Conservation (phyloP, 2,888 invertebrate genomes). For the Syritta pipiens region DNA sequence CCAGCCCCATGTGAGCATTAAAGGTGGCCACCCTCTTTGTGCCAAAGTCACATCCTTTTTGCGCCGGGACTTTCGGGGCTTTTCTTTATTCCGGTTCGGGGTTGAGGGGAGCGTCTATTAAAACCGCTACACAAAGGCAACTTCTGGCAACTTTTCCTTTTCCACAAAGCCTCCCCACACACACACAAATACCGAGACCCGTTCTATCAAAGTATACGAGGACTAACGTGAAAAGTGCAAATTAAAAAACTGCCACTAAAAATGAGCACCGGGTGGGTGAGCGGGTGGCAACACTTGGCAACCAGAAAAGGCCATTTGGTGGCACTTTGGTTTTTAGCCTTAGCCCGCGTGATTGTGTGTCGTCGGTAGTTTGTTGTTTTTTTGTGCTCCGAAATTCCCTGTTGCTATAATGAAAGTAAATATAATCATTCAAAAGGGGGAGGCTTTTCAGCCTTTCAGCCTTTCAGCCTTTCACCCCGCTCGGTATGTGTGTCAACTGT, state of each 20-base stretch:
- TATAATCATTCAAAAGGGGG: constrained; percentile 24
- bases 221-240: constrained; percentile 63
- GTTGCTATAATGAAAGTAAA: constrained; percentile 49
- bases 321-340: constrained; percentile 43
- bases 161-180: neutral
- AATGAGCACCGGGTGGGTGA: constrained; percentile 1
- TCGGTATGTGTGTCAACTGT: constrained; percentile 24
- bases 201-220: constrained; percentile 24
- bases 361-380: neutral
- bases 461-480: no score
- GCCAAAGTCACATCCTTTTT: constrained; percentile 27
- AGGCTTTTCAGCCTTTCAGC: no score
- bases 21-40: constrained; percentile 4
- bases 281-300: constrained; percentile 25
- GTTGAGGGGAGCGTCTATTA: no score
- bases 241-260: constrained; percentile 54
- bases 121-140: no score
- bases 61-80: constrained; percentile 14
- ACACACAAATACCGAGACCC: neutral
- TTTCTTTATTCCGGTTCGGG: neutral
- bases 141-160: constrained; percentile 3
- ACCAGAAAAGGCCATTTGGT: constrained; percentile 37
- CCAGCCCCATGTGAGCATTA: constrained; percentile 20
- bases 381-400: constrained; percentile 41
- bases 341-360: constrained; percentile 1